Evolutionary conservation across 2,113 vertebrate species (phyloP), one percentile per base, ranked within the genome.

Genomic region (Psilopogon haemacephalus): DNA sequence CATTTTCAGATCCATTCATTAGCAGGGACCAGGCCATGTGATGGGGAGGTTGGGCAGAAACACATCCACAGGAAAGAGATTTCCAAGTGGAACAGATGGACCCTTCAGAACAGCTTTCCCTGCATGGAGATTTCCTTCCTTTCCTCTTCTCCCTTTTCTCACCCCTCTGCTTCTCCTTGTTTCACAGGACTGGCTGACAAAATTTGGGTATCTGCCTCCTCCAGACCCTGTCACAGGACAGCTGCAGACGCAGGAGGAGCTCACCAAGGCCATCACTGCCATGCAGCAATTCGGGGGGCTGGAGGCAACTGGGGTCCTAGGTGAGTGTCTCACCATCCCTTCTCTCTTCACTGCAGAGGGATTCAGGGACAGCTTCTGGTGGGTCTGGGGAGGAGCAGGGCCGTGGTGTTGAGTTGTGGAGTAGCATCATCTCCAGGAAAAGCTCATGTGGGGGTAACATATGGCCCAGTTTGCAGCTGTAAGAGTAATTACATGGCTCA

Each of bases 261-360:
- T 99, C 86, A 97, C 98, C 92, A 98, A 97, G 78, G 99, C 99
- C 93, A 98, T 99, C 76, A 97, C 98, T 62, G 98, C 99, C 97
- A 99, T 99, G 99, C 99, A 99, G 95, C 98, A 91, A 84, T 99
- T 99, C 1, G 99, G 98, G 11, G 99, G 99, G 21, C 98, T 99
- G 23, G 97, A 99, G 91, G 97, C 98, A 23, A 99, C 98, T 0
- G 99, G 99, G 9, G 70, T 98, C 55, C 97, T 99, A 17, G 99
- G 99, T 99, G 65, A 97, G 97, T 96, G 40, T 26, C 24, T 75
- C 30, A 1, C 6, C 27, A 71, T 26, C 30, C 35, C 19, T 64
- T 27, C 35, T 63, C 33, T 83, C 11, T n/a, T 23, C 1, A 1
- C 42, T 28, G 64, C 15, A 23, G 27, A 32, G 67, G 10, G 8